Evolutionary conservation across 2,888 invertebrate species (phyloP).

Genomic region (Automeris io): DNA sequence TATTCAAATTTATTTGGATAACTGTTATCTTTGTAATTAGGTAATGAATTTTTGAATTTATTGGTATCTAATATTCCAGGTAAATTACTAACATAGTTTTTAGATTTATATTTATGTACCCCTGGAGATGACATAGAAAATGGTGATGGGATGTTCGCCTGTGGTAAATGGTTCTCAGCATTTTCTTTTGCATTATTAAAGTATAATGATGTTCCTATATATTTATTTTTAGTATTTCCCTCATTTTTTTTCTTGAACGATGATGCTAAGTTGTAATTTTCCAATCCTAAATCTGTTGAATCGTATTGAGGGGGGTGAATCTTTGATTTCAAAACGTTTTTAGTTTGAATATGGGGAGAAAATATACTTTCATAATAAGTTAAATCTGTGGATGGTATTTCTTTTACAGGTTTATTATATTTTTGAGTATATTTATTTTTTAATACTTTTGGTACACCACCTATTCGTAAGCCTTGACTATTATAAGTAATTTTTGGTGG

Average conservation of each 20-base stretch:
- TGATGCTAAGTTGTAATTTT: constrained; percentile 45
- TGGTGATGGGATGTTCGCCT: constrained; percentile 42
- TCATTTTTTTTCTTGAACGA: constrained; percentile 47
- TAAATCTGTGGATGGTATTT: constrained; percentile 37
- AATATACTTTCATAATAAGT: constrained; percentile 65
- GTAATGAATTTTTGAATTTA: constrained; percentile 47
- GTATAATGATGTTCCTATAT: constrained; percentile 29
- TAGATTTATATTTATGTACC: constrained; percentile 58
- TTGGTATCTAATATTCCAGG: constrained; percentile 28
- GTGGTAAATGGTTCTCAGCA: constrained; percentile 39
- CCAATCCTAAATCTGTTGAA: constrained; percentile 28
- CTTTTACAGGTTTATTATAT: constrained; percentile 39
- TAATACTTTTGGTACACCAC: constrained; percentile 29
- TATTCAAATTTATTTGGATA: constrained; percentile 53
- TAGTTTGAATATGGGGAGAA: constrained; percentile 34
- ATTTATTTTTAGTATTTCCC: constrained; percentile 34
- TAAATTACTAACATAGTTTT: constrained; percentile 29
- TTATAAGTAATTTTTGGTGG: constrained; percentile 59
- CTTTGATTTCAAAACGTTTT: constrained; percentile 34
- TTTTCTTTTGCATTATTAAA: constrained; percentile 36
- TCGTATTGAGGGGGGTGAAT: constrained; percentile 26
- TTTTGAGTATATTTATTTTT: constrained; percentile 46
- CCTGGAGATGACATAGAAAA: constrained; percentile 55
- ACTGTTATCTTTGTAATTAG: constrained; percentile 41
- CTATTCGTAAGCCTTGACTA: constrained; percentile 51